These are phyloP conservation scores for Alauda arvensis DNA, from an alignment of 2,797 vertebrate genomes.

Conservation along the genomic window DNA sequence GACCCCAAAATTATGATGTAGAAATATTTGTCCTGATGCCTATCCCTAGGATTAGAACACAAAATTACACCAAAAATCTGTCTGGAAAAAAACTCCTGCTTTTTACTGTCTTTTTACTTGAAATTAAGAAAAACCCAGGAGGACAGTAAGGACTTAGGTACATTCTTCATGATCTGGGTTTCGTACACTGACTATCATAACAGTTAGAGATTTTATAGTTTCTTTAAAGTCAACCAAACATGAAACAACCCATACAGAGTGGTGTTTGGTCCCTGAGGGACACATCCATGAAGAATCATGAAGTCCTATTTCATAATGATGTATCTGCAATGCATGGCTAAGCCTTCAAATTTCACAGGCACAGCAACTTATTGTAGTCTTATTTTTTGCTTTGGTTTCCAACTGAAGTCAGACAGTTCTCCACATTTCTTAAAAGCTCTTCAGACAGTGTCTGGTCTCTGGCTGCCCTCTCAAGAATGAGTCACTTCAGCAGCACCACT, in stretches of 20 bases:
- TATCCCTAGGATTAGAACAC: neutral
- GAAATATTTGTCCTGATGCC: neutral
- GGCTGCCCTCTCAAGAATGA: neutral
- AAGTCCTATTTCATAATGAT: conserved; percentile 15
- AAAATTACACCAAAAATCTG: neutral
- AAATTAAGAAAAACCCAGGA: neutral
- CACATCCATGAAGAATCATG: neutral
- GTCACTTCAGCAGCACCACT: neutral
- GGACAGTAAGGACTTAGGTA: neutral
- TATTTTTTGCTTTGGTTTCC: conserved; percentile 2
- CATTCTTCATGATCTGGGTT: neutral
- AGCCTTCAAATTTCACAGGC: neutral
- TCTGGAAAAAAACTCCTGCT: accelerated
- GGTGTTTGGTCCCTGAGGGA: neutral
- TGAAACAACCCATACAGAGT: neutral
- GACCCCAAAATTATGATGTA: neutral
- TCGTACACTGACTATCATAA: neutral
- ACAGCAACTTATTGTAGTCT: neutral
- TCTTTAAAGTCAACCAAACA: conserved; percentile 6
- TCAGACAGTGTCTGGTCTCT: neutral
- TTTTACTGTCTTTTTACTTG: neutral
- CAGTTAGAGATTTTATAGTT: neutral
- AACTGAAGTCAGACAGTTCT: neutral
- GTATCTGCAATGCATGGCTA: neutral
- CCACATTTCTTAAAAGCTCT: neutral